Percentiles rank a stretch among this genome's conserved stretches.
Evolutionary conservation across 2,113 vertebrate species (phyloP).

Genomic region (Gobio gobio): DNA sequence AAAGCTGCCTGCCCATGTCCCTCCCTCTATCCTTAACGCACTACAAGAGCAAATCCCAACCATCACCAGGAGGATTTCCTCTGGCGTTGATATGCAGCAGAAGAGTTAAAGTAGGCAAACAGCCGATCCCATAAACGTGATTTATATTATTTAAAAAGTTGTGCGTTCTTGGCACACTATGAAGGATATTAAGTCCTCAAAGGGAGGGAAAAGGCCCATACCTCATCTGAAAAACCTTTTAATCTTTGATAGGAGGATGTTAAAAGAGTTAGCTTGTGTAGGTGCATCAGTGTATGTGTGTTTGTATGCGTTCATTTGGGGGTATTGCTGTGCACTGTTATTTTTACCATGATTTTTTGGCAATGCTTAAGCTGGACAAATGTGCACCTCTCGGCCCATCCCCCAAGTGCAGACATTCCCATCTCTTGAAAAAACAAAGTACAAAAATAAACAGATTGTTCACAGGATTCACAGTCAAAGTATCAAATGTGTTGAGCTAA

Average conservation of each 20-base stretch:
- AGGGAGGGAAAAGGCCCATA: conserved; percentile 66
- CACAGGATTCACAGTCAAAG: conserved; percentile 58
- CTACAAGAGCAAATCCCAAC: conserved; percentile 55
- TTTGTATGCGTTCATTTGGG: conserved; percentile 36
- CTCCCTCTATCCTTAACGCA: conserved; percentile 53
- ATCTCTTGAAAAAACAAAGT: conserved; percentile 71
- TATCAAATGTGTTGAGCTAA: conserved; percentile 47
- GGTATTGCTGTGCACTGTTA: conserved; percentile 63
- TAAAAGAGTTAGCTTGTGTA: conserved; percentile 46
- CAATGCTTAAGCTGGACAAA: conserved; percentile 67
- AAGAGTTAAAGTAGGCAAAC: conserved; percentile 71
- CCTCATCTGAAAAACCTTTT: conserved; percentile 71
- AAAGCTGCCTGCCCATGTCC: conserved; percentile 31
- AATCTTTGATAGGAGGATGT: conserved; percentile 69
- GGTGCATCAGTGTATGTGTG: conserved; percentile 34
- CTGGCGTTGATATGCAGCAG: conserved; percentile 64
- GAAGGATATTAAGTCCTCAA: conserved; percentile 73
- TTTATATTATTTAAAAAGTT: conserved; percentile 80
- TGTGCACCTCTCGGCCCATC: conserved; percentile 76
- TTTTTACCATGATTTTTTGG: conserved; percentile 71
- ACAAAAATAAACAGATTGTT: conserved; percentile 69
- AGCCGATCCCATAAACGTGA: conserved; percentile 75
- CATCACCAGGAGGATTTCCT: conserved; percentile 68
- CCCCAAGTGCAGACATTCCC: conserved; percentile 76
- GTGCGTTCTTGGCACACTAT: conserved; percentile 72